Evolutionary conservation across 2,888 invertebrate genomes (phyloP).

Genomic region (Yponomeuta cagnagella): DNA sequence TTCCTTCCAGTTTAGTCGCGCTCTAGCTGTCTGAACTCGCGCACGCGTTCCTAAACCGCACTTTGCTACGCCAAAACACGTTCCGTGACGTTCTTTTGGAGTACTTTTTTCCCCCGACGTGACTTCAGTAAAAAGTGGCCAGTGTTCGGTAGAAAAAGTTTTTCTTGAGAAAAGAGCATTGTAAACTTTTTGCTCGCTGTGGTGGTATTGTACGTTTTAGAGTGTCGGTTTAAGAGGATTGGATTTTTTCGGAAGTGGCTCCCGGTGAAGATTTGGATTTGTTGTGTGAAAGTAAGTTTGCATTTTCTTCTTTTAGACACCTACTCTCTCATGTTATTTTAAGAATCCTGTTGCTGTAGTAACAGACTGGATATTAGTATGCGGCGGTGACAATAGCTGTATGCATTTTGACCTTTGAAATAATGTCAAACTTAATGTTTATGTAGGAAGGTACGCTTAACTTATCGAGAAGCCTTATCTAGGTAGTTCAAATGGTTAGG

Average conservation of each 20-base stretch:
- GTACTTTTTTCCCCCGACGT: neutral
- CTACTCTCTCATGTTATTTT: neutral
- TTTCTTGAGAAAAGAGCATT: neutral
- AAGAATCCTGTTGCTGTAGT: neutral
- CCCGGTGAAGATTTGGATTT: constrained; percentile 7
- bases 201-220: constrained; percentile 7
- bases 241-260: constrained; percentile 12
- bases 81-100: neutral
- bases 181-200: constrained; percentile 2
- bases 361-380: neutral
- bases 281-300: constrained; percentile 3
- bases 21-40: neutral
- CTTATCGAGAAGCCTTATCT: too few species aligned
- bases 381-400: neutral
- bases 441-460: neutral
- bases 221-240: constrained; percentile 3
- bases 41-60: constrained; percentile 2
- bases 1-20: constrained; percentile 5
- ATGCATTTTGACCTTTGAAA: neutral
- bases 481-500: too few species aligned
- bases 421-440: neutral
- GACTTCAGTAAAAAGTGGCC: constrained; percentile 8
- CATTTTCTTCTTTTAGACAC: neutral
- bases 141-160: constrained; percentile 10
- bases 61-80: neutral